Percentiles rank a stretch among this genome's conserved stretches.
Evolutionary conservation across 2,113 vertebrate genomes (phyloP).

Genomic region (Mobula birostris): DNA sequence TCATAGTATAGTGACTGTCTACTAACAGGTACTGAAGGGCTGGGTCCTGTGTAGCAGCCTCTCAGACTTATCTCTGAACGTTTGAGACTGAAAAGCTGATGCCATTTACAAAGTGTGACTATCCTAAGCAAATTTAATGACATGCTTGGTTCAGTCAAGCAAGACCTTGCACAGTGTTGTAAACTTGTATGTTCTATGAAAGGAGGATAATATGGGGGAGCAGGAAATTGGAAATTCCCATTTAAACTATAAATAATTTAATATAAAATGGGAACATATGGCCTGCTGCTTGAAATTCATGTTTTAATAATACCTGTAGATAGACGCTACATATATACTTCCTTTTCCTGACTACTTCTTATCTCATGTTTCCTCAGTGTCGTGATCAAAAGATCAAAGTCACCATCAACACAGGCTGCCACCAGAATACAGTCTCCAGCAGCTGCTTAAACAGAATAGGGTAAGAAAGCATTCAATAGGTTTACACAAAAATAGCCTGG

Average conservation of each 20-base stretch:
- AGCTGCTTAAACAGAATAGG: slow-evolving; percentile 74
- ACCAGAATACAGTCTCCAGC: slow-evolving; percentile 73
- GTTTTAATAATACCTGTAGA: background rate
- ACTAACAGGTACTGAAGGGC: too few relatives aligned
- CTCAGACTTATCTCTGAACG: too few relatives aligned
- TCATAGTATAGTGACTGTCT: too few relatives aligned
- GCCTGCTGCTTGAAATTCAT: background rate
- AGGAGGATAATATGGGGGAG: too few relatives aligned
- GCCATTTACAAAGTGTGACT: background rate
- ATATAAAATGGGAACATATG: background rate
- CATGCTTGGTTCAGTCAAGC: too few relatives aligned
- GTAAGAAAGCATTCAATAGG: slow-evolving; percentile 55
- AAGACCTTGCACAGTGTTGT: too few relatives aligned
- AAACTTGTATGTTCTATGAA: too few relatives aligned
- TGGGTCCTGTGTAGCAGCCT: too few relatives aligned
- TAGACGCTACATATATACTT: background rate
- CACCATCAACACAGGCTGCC: slow-evolving; percentile 73
- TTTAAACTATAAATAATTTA: background rate
- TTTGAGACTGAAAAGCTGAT: background rate
- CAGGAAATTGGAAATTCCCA: background rate
- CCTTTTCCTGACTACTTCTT: background rate
- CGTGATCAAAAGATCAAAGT: slow-evolving; percentile 66
- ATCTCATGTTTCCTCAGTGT: slow-evolving; percentile 56
- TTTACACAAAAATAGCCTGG: background rate
- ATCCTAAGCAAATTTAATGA: too few relatives aligned